Conservation (phyloP, 2,888 invertebrate genomes). For the Apotomis turbidana region DNA sequence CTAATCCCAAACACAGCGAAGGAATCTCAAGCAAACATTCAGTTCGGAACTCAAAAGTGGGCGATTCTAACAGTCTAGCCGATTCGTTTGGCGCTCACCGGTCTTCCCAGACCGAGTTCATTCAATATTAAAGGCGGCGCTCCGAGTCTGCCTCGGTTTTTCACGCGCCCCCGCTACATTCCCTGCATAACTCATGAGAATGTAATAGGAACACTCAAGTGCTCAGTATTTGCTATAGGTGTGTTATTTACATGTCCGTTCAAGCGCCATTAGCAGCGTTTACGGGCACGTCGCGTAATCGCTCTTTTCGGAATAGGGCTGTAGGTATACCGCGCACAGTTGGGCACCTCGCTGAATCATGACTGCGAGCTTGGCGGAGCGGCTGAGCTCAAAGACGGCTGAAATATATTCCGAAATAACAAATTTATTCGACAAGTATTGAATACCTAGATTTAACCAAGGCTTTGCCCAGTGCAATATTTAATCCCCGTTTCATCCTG, state of each 20-base stretch:
- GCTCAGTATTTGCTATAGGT: conserved; percentile 66
- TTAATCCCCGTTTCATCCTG: too few relatives aligned
- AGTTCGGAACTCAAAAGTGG: conserved; percentile 68
- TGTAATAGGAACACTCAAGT: conserved; percentile 75
- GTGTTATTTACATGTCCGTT: conserved; percentile 70
- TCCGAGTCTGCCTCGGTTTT: conserved; percentile 69
- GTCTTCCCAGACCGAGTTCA: conserved; percentile 69
- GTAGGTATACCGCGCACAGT: conserved; percentile 43
- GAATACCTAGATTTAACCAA: too few relatives aligned
- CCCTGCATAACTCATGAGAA: conserved; percentile 77
- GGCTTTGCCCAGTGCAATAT: too few relatives aligned
- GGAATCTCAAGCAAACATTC: conserved; percentile 67
- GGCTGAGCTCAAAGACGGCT: background rate
- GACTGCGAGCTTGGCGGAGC: conserved; percentile 7
- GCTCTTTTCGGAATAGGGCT: conserved; percentile 42
- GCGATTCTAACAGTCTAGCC: conserved; percentile 71
- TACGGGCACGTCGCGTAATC: conserved; percentile 45
- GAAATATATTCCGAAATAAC: background rate
- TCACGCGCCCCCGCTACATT: conserved; percentile 72
- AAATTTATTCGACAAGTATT: too few relatives aligned
- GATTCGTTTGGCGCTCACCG: conserved; percentile 58
- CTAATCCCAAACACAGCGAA: conserved; percentile 64
- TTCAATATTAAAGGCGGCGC: conserved; percentile 75
- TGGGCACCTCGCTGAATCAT: conserved; percentile 38
- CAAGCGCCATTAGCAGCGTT: conserved; percentile 61